phyloP scores from a whole-genome alignment of 1,140 invertebrate species.

The Formica exsecta region DNA sequence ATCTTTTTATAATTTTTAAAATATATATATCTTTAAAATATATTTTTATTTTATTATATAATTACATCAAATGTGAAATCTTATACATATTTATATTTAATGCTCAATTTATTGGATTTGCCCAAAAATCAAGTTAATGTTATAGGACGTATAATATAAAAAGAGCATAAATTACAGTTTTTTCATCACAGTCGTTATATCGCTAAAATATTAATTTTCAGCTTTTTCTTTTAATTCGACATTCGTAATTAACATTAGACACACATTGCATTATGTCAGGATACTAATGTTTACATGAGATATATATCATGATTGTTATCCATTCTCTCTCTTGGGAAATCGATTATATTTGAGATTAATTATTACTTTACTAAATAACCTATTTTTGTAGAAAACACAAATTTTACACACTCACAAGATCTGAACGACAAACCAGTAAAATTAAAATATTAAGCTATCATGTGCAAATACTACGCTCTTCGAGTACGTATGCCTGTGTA shows the following conservation, averaged over 20 bases:
- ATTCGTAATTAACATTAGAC: conserved; percentile 17
- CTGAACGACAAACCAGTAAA: not conserved
- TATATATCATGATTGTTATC: not conserved
- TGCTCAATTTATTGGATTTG: conserved; percentile 32
- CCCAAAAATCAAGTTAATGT: not conserved
- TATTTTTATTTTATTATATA: conserved; percentile 1
- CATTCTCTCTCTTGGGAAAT: not conserved
- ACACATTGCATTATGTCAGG: not conserved
- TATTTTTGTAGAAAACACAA: not conserved
- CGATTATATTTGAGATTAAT: conserved; percentile 5
- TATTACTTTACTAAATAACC: conserved; percentile 10
- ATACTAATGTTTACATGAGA: conserved; percentile 8
- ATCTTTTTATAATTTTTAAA: no score
- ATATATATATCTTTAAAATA: no score
- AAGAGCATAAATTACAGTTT: conserved; percentile 21
- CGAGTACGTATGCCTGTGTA: conserved; percentile 48
- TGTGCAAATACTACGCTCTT: conserved; percentile 9
- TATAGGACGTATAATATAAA: not conserved
- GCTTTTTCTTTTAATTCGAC: not conserved
- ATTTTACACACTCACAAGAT: conserved; percentile 1
- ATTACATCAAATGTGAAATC: not conserved
- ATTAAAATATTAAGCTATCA: conserved; percentile 30
- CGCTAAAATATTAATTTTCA: conserved; percentile 19
- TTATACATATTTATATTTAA: conserved; percentile 23
- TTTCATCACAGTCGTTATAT: conserved; percentile 47